Conservation (phyloP, 2,888 invertebrate genomes). For the Panzeria rudis region DNA sequence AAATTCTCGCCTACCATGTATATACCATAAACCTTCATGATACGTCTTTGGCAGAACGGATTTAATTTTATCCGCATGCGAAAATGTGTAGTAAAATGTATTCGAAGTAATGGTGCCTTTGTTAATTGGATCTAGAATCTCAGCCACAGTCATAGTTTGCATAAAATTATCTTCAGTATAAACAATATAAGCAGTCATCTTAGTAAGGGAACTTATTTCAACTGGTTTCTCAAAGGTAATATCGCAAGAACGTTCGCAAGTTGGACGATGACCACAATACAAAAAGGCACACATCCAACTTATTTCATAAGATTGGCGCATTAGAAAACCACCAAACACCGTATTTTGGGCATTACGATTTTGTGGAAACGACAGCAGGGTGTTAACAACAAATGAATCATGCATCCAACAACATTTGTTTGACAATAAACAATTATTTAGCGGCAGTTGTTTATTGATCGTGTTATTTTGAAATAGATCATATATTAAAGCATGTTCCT, state of each 20-base stretch:
- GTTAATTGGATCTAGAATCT: conserved; percentile 85
- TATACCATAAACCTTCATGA: conserved; percentile 87
- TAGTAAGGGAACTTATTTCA: conserved; percentile 88
- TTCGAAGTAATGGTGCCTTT: conserved; percentile 87
- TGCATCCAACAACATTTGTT: conserved; percentile 87
- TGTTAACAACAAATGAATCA: conserved; percentile 85
- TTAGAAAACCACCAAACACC: conserved; percentile 91
- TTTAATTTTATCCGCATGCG: conserved; percentile 84
- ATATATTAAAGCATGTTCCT: conserved; percentile 88
- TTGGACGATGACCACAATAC: conserved; percentile 86
- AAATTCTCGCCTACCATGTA: conserved; percentile 86
- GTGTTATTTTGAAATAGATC: conserved; percentile 87
- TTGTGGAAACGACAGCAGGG: conserved; percentile 86
- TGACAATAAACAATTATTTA: conserved; percentile 85
- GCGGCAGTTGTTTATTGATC: conserved; percentile 84
- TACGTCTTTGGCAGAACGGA: conserved; percentile 87
- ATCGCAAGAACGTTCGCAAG: conserved; percentile 87
- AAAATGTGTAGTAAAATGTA: conserved; percentile 89
- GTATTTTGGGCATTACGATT: conserved; percentile 90
- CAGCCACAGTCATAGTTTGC: conserved; percentile 88
- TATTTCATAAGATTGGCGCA: conserved; percentile 90
- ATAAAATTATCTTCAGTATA: conserved; percentile 85
- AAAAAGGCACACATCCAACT: conserved; percentile 87
- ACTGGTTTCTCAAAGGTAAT: conserved; percentile 89
- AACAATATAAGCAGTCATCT: conserved; percentile 88